Conservation (phyloP, 53 echinoderm and acorn worm genomes). For the Holothuria scabra region DNA sequence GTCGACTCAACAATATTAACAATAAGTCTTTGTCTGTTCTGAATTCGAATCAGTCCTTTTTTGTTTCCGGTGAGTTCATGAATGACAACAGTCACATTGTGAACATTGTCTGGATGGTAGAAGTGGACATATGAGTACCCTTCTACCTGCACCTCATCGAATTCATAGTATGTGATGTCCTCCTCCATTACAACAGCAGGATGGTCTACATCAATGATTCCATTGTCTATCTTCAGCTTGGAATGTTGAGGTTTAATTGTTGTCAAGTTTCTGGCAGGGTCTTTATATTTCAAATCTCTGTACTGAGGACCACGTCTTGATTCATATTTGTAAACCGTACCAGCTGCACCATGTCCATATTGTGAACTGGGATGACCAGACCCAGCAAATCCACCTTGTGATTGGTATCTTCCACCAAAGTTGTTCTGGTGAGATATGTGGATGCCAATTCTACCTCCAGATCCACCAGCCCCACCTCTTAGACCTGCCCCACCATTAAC, state of each 20-base stretch:
- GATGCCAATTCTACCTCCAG: slow-evolving; percentile 88
- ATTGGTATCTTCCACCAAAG: slow-evolving; percentile 75
- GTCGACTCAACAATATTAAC: slow-evolving; percentile 90
- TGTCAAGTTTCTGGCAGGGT: slow-evolving; percentile 69
- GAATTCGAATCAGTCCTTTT: slow-evolving; percentile 74
- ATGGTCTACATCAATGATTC: slow-evolving; percentile 78
- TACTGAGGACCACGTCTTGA: slow-evolving; percentile 91
- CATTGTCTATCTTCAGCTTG: slow-evolving; percentile 81
- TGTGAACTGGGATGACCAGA: slow-evolving; percentile 30
- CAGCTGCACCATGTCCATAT: slow-evolving; percentile 79
- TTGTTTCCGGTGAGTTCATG: slow-evolving; percentile 92
- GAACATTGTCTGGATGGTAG: slow-evolving; percentile 78
- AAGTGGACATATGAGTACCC: slow-evolving; percentile 90
- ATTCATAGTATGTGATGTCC: slow-evolving; percentile 81
- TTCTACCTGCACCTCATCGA: slow-evolving; percentile 92
- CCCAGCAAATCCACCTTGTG: slow-evolving; percentile 73
- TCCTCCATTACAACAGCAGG: slow-evolving; percentile 93
- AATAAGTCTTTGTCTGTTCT: slow-evolving; percentile 74
- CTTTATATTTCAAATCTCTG: slow-evolving; percentile 82
- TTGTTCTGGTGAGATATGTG: slow-evolving; percentile 87
- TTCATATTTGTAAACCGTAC: slow-evolving; percentile 92
- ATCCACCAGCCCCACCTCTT: slow-evolving; percentile 71
- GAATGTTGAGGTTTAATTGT: slow-evolving; percentile 88
- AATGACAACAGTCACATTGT: slow-evolving; percentile 82
- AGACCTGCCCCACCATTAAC: slow-evolving; percentile 76